These are phyloP conservation scores for Cryptophagus acutangulus DNA, from an alignment of 2,888 invertebrate genomes.

Conservation along the genomic window DNA sequence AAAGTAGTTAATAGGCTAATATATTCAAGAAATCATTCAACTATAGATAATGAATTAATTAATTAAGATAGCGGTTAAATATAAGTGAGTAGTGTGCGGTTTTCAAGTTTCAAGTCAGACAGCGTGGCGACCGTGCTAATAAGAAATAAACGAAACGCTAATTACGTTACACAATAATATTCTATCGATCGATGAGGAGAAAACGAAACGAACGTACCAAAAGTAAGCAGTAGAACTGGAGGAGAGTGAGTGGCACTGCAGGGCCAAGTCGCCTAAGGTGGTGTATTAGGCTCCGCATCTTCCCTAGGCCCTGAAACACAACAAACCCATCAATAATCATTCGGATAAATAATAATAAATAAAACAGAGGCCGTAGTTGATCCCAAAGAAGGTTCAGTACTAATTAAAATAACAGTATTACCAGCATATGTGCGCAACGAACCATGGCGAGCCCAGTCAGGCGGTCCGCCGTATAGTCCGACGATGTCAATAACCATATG, in stretches of 20 bases:
- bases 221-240: constrained; percentile 38
- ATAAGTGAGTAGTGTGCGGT: too few relatives aligned
- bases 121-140: constrained; percentile 5
- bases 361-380: too few relatives aligned
- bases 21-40: too few relatives aligned
- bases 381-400: constrained; percentile 16
- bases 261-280: constrained; percentile 40
- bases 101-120: too few relatives aligned
- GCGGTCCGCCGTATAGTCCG: constrained; percentile 8
- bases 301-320: constrained; percentile 42
- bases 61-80: too few relatives aligned
- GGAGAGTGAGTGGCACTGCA: too few relatives aligned
- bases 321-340: too few relatives aligned
- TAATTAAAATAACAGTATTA: constrained; percentile 35
- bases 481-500: constrained; percentile 34
- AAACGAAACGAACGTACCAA: constrained; percentile 37
- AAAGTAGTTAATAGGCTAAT: too few relatives aligned
- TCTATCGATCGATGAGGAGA: not conserved
- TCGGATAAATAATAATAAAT: too few relatives aligned
- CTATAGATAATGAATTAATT: too few relatives aligned
- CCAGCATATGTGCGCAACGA: constrained; percentile 28
- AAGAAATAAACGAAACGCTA: not conserved
- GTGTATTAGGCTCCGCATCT: constrained; percentile 43
- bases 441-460: constrained; percentile 17
- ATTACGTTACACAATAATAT: not conserved